Evolutionary conservation across 2,113 vertebrate species (phyloP).

Genomic region (Sprattus sprattus): DNA sequence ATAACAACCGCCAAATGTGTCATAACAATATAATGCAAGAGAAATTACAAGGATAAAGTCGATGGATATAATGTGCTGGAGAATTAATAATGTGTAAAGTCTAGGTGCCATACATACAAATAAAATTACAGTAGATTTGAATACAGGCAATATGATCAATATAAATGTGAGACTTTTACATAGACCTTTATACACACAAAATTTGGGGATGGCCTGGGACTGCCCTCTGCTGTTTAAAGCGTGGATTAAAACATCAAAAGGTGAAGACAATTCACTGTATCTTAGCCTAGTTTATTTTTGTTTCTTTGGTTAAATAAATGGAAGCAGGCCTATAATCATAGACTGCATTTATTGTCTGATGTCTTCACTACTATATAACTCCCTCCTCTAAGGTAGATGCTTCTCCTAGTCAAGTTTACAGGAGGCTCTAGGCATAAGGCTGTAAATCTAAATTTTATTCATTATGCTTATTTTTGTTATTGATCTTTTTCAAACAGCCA

Average conservation of each 20-base stretch:
- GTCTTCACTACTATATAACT: background rate
- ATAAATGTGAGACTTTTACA: background rate
- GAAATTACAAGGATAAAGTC: background rate
- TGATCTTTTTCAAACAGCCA: no score
- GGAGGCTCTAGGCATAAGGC: background rate
- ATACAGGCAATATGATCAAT: background rate
- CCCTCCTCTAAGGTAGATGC: no score
- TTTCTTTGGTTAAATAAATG: no score
- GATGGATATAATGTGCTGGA: background rate
- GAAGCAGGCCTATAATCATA: no score
- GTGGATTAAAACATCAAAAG: background rate
- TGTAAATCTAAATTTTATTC: background rate
- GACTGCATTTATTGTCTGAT: background rate
- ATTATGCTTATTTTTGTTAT: background rate
- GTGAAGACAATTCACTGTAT: no score
- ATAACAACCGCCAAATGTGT: background rate
- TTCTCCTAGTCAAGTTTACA: no score
- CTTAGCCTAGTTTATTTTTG: no score
- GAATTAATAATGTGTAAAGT: background rate
- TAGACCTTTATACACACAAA: background rate
- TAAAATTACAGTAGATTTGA: no score
- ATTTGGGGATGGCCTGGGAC: background rate
- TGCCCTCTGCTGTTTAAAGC: slow-evolving; percentile 18
- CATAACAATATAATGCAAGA: background rate
- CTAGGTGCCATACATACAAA: background rate